phyloP scores from a whole-genome alignment of 2,888 invertebrate genomes.

The Eupithecia insigniata region DNA sequence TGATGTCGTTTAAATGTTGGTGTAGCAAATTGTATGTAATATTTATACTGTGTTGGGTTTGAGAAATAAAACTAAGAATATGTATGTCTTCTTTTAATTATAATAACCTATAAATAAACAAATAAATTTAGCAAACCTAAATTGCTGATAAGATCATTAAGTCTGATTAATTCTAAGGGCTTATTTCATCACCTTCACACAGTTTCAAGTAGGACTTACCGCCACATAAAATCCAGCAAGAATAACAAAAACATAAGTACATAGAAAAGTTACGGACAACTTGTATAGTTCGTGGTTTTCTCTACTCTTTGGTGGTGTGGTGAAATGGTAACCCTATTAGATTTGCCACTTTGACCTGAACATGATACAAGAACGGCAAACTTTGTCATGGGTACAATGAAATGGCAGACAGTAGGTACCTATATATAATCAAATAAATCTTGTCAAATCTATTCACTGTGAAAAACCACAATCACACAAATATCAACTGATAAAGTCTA shows the following conservation, averaged over 20 bases:
- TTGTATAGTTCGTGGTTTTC: neutral
- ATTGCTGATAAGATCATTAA: neutral
- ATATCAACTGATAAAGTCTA: conserved; percentile 10
- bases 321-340: neutral
- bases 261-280: neutral
- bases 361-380: neutral
- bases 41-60: conserved; percentile 52
- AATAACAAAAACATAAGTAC: neutral
- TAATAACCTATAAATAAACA: conserved; percentile 39
- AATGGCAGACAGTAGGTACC: conserved; percentile 7
- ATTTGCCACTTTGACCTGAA: neutral
- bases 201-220: neutral
- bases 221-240: neutral
- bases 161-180: neutral
- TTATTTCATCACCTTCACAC: neutral
- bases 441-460: conserved; percentile 19
- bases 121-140: conserved; percentile 21
- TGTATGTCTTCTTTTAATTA: conserved; percentile 52
- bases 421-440: conserved; percentile 3
- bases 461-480: conserved; percentile 16
- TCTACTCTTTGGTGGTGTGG: neutral
- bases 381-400: neutral
- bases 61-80: conserved; percentile 59
- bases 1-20: neutral
- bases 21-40: conserved; percentile 14